phyloP scores from a whole-genome alignment of 92 coral and sea anemone species.

The Umimayanthus chanpuru region DNA sequence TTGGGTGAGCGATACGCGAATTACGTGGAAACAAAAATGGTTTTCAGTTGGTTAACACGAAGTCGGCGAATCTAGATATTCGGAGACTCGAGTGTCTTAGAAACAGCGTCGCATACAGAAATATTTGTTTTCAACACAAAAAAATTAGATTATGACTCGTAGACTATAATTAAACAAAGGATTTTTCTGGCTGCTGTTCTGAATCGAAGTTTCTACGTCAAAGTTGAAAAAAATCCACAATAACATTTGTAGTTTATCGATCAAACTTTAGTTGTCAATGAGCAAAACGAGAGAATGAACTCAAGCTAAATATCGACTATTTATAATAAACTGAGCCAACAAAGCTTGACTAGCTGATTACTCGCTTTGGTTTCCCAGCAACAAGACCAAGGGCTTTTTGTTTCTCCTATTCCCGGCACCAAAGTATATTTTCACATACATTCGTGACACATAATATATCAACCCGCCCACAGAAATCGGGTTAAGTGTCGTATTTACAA shows the following conservation, averaged over 20 bases:
- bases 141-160: constrained; percentile 9
- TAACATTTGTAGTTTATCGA: not conserved
- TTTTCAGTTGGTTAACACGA: not conserved
- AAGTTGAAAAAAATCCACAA: not conserved
- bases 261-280: not conserved
- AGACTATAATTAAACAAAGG: constrained; percentile 19
- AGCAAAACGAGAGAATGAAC: not conserved
- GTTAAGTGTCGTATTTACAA: not conserved
- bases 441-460: not conserved
- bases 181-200: constrained; percentile 8
- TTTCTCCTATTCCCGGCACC: not conserved
- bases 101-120: not conserved
- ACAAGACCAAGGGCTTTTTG: not conserved
- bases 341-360: constrained; percentile 15
- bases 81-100: constrained; percentile 9
- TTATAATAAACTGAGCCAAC: constrained; percentile 6
- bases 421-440: not conserved
- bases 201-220: not conserved
- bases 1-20: not conserved
- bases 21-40: not conserved
- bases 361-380: not conserved
- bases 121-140: constrained; percentile 21
- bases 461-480: not conserved
- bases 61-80: not conserved
- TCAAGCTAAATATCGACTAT: not conserved